Evolutionary conservation across 2,888 invertebrate genomes (phyloP), one percentile per base, ranked within the genome.

Genomic region (Pandemis cinnamomeana): DNA sequence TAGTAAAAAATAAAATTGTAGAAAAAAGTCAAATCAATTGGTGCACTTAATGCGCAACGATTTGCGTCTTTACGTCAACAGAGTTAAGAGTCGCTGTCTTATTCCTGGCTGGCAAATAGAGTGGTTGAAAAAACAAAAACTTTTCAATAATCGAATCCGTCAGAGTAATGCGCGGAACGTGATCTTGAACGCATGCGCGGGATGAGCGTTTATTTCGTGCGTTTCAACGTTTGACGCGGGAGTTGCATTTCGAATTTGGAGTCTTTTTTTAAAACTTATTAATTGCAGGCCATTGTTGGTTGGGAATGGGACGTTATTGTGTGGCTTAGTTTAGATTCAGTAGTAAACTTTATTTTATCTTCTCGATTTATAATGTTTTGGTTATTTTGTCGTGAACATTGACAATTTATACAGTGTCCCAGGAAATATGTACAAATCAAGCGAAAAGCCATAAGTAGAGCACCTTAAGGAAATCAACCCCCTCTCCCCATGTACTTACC

Each of bases 121-220:
- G 41, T 67, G 48, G 63, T 58, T 20, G n/a, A 60, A 70, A 66
- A 73, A 72, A 72, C 48, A 61, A 72, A 72, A 72, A 72, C 62
- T 86, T 36, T 36, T 86, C 84, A 80, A 83, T 86, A 83, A 84
- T 85, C 84, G 85, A 87, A 89, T 89, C 85, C 85, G 87, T 92
- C 91, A 91, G 88, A 90, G 89, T 91, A 91, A 92, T 89, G 90
- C 82, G 83, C 80, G 85, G 89, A 90, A 92, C 93, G 93, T 93
- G 93, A 92, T 90, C 84, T 85, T 84, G 83, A 77, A 83, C 81
- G 80, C 83, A 85, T 84, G 85, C 80, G 78, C 78, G 81, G 91
- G 93, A 92, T 92, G 86, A 92, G 81, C 88, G 87, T 90, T 82
- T 83, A 86, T 88, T 84, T 86, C 82, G 86, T 86, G 85, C 83